phyloP scores from a whole-genome alignment of 2,888 invertebrate genomes.

The Periphyllus acericola region DNA sequence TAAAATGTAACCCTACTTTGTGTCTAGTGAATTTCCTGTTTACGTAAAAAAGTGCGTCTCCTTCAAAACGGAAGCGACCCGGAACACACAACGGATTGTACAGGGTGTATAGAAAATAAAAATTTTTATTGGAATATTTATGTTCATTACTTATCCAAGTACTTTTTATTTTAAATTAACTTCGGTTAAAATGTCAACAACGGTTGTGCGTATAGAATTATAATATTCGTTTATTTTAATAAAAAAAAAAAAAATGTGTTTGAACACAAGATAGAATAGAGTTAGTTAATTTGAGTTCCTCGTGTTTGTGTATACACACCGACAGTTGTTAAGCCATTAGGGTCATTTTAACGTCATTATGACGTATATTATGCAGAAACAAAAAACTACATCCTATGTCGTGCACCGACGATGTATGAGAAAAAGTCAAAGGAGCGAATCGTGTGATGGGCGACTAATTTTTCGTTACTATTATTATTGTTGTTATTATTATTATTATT shows the following conservation, averaged over 20 bases:
- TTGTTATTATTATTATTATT: slow-evolving; percentile 16
- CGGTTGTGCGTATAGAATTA: background rate
- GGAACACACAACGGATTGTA: slow-evolving; percentile 15
- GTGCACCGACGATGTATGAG: slow-evolving; percentile 4
- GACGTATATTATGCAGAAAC: slow-evolving; percentile 56
- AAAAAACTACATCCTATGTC: slow-evolving; percentile 40
- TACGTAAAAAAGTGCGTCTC: background rate
- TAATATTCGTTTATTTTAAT: background rate
- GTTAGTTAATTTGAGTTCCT: background rate
- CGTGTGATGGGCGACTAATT: slow-evolving; percentile 41
- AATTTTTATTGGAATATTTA: background rate
- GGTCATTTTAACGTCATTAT: slow-evolving; percentile 53
- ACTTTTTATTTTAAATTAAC: background rate
- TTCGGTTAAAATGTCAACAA: background rate
- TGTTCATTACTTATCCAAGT: background rate
- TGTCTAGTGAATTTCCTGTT: background rate
- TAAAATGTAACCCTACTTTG: background rate
- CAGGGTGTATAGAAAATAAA: slow-evolving; percentile 1
- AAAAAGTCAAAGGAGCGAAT: slow-evolving; percentile 56
- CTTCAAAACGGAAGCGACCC: background rate
- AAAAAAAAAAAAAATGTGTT: slow-evolving; percentile 2
- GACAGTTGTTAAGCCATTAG: slow-evolving; percentile 26
- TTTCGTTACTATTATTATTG: slow-evolving; percentile 29
- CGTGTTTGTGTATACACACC: background rate
- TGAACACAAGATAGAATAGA: background rate